These are phyloP conservation scores for Dunckerocampus dactyliophorus DNA, from an alignment of 2,113 vertebrate species.

Conservation along the genomic window DNA sequence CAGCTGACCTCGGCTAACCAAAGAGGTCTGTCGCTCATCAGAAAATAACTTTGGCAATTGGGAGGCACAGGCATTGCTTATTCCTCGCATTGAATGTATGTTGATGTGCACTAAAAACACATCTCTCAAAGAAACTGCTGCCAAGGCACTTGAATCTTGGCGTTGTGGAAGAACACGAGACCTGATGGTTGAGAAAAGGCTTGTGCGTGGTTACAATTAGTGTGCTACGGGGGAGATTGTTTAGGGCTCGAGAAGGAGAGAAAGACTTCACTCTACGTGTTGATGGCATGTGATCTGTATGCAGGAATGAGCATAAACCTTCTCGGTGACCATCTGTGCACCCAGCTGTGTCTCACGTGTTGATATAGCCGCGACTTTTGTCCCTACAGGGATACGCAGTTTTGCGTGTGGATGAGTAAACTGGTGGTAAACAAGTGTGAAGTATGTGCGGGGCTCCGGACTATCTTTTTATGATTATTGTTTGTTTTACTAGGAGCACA, in stretches of 20 bases:
- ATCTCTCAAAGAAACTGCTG: slow-evolving; percentile 45
- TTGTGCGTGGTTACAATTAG: slow-evolving; percentile 36
- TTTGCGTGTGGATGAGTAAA: no score
- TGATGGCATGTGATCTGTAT: slow-evolving; percentile 1
- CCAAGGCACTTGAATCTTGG: slow-evolving; percentile 64
- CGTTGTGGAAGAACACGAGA: slow-evolving; percentile 54
- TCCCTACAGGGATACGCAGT: no score
- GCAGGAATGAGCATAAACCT: slow-evolving; percentile 3
- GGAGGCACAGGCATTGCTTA: slow-evolving; percentile 22
- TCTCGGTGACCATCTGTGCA: slow-evolving; percentile 12
- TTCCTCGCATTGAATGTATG: slow-evolving; percentile 22
- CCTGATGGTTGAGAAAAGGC: slow-evolving; percentile 55
- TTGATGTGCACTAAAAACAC: slow-evolving; percentile 18
- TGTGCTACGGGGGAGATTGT: slow-evolving; percentile 39
- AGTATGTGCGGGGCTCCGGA: no score
- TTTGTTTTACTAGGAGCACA: no score
- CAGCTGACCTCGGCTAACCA: slow-evolving; percentile 68
- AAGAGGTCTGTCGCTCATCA: slow-evolving; percentile 65
- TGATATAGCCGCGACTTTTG: no score
- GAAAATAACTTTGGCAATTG: slow-evolving; percentile 43
- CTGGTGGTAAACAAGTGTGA: no score
- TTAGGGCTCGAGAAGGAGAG: slow-evolving; percentile 14
- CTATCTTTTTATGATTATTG: no score
- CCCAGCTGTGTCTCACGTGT: slow-evolving; percentile 37
- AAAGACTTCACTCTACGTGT: slow-evolving; percentile 26